A percentile compares a stretch with the other conserved stretches of the same genome.
Conservation (phyloP, 1,140 invertebrate genomes). For the Drosophila subpulchrella region DNA sequence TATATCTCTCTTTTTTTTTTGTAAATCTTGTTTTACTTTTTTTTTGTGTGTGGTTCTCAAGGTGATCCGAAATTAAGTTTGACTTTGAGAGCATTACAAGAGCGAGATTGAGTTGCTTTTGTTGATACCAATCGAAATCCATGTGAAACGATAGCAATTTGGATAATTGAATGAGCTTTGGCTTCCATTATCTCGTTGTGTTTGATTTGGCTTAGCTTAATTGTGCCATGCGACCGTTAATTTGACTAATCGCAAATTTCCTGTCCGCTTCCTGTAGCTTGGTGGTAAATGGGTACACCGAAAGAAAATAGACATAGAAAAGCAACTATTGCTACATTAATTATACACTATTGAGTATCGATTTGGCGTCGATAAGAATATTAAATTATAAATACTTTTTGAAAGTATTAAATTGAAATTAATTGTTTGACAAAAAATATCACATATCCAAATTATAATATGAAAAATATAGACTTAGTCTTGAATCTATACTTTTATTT, state of each 20-base stretch:
- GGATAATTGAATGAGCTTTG: constrained; percentile 36
- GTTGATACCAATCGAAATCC: constrained; percentile 51
- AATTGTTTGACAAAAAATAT: too few relatives aligned
- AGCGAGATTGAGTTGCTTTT: constrained; percentile 31
- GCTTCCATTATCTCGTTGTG: constrained; percentile 24
- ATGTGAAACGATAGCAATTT: constrained; percentile 48
- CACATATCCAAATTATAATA: too few relatives aligned
- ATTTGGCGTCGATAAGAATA: too few relatives aligned
- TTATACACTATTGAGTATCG: too few relatives aligned
- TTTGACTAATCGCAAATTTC: constrained; percentile 68
- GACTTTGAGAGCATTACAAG: constrained; percentile 69
- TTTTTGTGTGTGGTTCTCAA: constrained; percentile 37
- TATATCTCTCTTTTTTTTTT: not conserved
- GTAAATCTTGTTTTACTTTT: not conserved
- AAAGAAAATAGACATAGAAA: too few relatives aligned
- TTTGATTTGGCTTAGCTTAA: constrained; percentile 48
- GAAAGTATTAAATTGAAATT: too few relatives aligned
- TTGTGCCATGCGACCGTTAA: constrained; percentile 70
- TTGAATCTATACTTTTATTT: too few relatives aligned
- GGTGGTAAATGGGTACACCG: not conserved
- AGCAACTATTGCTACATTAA: too few relatives aligned
- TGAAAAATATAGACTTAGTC: too few relatives aligned
- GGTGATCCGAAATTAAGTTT: constrained; percentile 68
- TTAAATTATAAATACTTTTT: too few relatives aligned
- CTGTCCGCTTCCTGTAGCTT: constrained; percentile 62